phyloP scores from a whole-genome alignment of 2,888 invertebrate species.

The Ectropis crepuscularia region DNA sequence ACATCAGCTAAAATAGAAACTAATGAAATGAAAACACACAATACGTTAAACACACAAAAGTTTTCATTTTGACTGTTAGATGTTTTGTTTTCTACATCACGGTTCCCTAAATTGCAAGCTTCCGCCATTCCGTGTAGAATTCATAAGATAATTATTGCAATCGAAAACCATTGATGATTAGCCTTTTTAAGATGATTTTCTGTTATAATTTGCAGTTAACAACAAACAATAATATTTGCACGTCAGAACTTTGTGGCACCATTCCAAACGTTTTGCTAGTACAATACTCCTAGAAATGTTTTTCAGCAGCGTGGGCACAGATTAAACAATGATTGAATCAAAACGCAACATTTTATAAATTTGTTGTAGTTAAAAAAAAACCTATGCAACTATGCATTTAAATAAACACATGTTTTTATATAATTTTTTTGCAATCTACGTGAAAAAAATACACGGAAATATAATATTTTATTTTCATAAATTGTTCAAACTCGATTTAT shows the following conservation, averaged over 20 bases:
- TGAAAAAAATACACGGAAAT: too few species aligned
- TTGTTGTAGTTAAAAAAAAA: neutral
- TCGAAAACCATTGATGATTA: constrained; percentile 6
- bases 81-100: constrained; percentile 64
- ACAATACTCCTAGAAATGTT: constrained; percentile 31
- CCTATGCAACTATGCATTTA: too few species aligned
- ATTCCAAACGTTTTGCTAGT: constrained; percentile 43
- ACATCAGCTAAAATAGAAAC: constrained; percentile 85
- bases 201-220: constrained; percentile 17
- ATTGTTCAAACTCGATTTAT: too few species aligned
- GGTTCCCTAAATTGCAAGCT: constrained; percentile 70
- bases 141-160: constrained; percentile 45
- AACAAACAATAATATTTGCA: constrained; percentile 29
- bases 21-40: constrained; percentile 84
- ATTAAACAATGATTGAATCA: constrained; percentile 6
- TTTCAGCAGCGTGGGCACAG: constrained; percentile 47
- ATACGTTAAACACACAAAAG: constrained; percentile 80
- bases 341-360: neutral
- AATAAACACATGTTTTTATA: neutral
- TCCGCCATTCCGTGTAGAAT: constrained; percentile 70
- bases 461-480: too few species aligned
- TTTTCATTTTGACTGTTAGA: constrained; percentile 71
- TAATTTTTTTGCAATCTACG: too few species aligned
- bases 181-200: neutral
- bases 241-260: constrained; percentile 40